Percentiles rank a stretch among this genome's conserved stretches.
Evolutionary conservation across 2,797 vertebrate species (phyloP).

Genomic region (Vespertilio murinus): DNA sequence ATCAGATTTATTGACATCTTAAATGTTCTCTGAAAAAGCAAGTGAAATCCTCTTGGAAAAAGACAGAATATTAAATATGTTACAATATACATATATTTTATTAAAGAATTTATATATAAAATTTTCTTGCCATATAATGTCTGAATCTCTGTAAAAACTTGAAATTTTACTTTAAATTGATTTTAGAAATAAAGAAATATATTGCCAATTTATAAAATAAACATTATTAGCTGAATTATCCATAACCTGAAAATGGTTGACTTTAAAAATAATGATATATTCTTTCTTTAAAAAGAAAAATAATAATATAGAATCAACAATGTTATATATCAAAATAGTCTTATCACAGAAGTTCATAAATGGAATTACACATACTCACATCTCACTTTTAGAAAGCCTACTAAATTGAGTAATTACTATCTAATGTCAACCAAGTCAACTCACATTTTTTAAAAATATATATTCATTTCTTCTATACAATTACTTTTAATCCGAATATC

Average conservation of each 20-base stretch:
- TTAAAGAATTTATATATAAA: background rate
- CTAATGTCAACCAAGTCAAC: background rate
- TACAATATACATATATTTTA: background rate
- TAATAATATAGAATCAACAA: background rate
- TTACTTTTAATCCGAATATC: slow-evolving; percentile 32
- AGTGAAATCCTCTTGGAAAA: slow-evolving; percentile 14
- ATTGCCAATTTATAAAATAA: background rate
- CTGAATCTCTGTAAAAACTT: background rate
- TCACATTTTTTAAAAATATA: background rate
- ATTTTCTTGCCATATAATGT: slow-evolving; percentile 12
- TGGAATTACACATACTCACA: background rate
- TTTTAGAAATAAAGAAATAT: slow-evolving; percentile 13
- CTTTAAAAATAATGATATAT: background rate
- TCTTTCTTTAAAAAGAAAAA: background rate
- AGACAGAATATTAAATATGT: background rate
- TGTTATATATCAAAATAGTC: background rate
- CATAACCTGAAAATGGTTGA: background rate
- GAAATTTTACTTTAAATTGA: slow-evolving; percentile 15
- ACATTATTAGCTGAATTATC: slow-evolving; percentile 14
- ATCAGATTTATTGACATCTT: slow-evolving; percentile 24
- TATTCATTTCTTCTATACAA: background rate
- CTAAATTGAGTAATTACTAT: background rate
- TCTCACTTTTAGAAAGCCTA: slow-evolving; percentile 1
- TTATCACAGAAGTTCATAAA: slow-evolving; percentile 2
- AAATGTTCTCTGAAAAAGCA: slow-evolving; percentile 47